phyloP scores from a whole-genome alignment of 2,113 vertebrate genomes.

The Nycticorax nycticorax region DNA sequence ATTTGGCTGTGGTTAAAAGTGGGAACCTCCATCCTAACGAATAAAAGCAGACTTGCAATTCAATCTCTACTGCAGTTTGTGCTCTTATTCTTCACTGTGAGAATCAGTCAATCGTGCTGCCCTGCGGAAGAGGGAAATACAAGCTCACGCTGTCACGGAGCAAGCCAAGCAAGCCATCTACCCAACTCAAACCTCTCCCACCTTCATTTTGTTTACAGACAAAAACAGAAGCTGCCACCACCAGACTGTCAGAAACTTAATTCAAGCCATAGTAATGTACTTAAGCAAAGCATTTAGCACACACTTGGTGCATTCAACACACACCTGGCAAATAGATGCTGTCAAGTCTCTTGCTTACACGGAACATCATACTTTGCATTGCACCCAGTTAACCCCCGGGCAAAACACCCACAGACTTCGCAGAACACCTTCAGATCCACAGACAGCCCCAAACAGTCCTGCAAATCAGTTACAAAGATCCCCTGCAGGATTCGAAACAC shows the following conservation, averaged over 20 bases:
- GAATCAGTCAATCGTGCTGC: rapidly evolving
- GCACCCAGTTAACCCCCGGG: neutral
- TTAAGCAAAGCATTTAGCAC: neutral
- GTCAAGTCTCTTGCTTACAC: neutral
- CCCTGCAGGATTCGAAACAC: neutral
- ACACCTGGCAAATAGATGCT: neutral
- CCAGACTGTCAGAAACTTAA: neutral
- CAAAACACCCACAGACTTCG: neutral
- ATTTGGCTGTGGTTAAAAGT: neutral
- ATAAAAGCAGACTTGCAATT: neutral
- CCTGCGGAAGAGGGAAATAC: rapidly evolving
- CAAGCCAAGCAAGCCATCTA: neutral
- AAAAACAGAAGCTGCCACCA: neutral
- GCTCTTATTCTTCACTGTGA: rapidly evolving
- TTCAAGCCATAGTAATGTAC: neutral
- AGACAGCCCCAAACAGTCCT: neutral
- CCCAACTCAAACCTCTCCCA: neutral
- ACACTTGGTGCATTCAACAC: neutral
- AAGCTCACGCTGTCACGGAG: rapidly evolving
- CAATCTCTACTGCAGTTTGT: neutral
- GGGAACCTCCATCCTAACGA: neutral
- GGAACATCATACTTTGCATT: rapidly evolving
- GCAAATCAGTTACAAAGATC: neutral
- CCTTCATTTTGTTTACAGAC: neutral
- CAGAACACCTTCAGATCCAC: neutral